Conservation (phyloP, 1,140 invertebrate species). For the Nephotettix cincticeps region DNA sequence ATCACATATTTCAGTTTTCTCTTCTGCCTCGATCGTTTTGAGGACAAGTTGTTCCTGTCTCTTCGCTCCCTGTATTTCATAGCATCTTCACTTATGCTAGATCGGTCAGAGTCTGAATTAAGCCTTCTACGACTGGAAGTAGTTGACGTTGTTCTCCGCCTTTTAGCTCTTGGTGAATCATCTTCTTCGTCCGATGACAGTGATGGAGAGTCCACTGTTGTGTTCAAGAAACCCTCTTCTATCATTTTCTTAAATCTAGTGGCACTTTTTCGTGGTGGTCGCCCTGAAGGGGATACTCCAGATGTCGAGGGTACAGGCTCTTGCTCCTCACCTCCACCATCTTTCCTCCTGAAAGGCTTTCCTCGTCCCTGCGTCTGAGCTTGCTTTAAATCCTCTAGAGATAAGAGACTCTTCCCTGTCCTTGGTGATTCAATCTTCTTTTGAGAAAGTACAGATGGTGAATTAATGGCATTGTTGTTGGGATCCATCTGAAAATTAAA, state of each 20-base stretch:
- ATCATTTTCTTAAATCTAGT: neutral
- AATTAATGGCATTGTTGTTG: neutral
- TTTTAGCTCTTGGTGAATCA: neutral
- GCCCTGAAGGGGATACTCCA: neutral
- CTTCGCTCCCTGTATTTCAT: neutral
- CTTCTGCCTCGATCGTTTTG: neutral
- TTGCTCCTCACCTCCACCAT: too few species aligned
- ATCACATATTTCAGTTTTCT: neutral
- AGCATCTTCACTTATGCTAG: neutral
- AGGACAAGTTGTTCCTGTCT: slow-evolving; percentile 12
- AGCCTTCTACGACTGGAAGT: neutral
- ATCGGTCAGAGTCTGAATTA: neutral
- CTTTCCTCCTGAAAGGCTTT: neutral
- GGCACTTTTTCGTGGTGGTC: neutral
- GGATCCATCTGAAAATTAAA: neutral
- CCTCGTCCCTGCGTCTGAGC: neutral
- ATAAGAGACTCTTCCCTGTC: neutral
- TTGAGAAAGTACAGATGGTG: too few species aligned
- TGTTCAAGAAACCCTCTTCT: neutral
- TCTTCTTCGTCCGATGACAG: slow-evolving; percentile 1
- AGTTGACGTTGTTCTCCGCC: neutral
- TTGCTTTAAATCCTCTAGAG: neutral
- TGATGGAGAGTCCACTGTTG: neutral
- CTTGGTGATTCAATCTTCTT: neutral
- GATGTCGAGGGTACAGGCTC: neutral